Conservation (phyloP, 2,888 invertebrate genomes). For the Sussaba pulchella region DNA sequence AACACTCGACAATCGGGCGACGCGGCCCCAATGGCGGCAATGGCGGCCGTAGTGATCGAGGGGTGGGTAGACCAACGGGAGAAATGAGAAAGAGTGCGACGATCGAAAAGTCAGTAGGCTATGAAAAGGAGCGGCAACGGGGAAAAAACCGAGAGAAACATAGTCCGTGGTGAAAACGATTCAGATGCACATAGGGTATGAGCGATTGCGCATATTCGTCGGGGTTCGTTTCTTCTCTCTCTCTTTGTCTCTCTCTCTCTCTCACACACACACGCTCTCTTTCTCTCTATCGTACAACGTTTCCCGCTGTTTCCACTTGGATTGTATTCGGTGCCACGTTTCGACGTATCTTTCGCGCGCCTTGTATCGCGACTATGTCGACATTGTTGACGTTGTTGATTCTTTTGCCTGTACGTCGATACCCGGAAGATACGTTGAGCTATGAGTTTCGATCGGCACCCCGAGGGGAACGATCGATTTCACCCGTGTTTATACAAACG, state of each 20-base stretch:
- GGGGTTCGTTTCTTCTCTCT: too few species aligned
- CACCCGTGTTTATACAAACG: conserved; percentile 32
- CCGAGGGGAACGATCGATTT: conserved; percentile 58
- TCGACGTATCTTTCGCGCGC: conserved; percentile 74
- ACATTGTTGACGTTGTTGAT: conserved; percentile 51
- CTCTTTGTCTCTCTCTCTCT: too few species aligned
- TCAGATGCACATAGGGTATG: too few species aligned
- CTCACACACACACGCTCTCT: too few species aligned
- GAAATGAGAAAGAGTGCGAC: conserved; percentile 17
- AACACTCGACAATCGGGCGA: conserved; percentile 6
- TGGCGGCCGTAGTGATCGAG: not conserved
- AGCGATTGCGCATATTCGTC: too few species aligned
- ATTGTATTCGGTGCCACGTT: conserved; percentile 78
- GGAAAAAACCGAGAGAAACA: not conserved
- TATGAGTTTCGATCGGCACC: conserved; percentile 53
- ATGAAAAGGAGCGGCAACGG: conserved; percentile 29
- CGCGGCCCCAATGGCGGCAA: not conserved
- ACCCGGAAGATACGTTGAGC: too few species aligned
- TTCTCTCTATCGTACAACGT: conserved; percentile 32
- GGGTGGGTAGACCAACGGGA: conserved; percentile 4
- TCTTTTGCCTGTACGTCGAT: too few species aligned
- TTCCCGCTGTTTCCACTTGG: conserved; percentile 59
- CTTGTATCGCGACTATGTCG: conserved; percentile 61
- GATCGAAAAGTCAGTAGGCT: conserved; percentile 30
- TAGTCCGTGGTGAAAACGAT: too few species aligned